Evolutionary conservation across 1,140 invertebrate genomes (phyloP).

Genomic region (Pygmarrhopalites habei): DNA sequence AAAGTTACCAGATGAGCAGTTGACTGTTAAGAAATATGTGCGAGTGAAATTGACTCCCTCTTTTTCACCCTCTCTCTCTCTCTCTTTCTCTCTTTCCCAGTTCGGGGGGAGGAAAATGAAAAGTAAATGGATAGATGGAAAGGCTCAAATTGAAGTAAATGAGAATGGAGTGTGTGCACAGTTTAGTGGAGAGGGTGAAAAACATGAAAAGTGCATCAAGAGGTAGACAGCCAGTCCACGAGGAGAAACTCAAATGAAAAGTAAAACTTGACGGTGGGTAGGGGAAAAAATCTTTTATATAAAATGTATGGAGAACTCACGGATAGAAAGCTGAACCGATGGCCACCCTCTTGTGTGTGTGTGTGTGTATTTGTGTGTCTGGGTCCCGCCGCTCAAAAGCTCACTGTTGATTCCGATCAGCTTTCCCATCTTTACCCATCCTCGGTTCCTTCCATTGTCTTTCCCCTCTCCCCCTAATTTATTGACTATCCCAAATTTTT

Average conservation of each 20-base stretch:
- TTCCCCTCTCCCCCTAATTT: background rate
- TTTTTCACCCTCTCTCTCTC: too few species aligned
- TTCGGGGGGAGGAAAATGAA: background rate
- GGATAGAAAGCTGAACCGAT: too few species aligned
- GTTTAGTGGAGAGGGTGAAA: slow-evolving; percentile 16
- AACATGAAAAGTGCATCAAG: slow-evolving; percentile 38
- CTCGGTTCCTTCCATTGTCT: background rate
- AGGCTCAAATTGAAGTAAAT: slow-evolving; percentile 35
- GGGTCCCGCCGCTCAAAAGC: background rate
- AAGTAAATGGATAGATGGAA: slow-evolving; percentile 25
- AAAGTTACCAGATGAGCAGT: too few species aligned
- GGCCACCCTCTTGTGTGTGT: too few species aligned
- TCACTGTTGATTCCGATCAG: slow-evolving; percentile 3
- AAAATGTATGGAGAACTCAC: too few species aligned
- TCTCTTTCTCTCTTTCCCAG: background rate
- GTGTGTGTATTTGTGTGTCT: too few species aligned
- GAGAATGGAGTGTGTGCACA: slow-evolving; percentile 35
- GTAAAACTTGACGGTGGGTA: too few species aligned
- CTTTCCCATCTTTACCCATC: background rate
- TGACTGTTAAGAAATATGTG: too few species aligned
- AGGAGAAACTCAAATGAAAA: too few species aligned
- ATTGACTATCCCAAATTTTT: background rate
- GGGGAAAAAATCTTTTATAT: too few species aligned
- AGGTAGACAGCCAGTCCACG: background rate
- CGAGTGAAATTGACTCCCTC: background rate